Evolutionary conservation across 2,888 invertebrate genomes (phyloP), one percentile per base, ranked within the genome.

Genomic region (Volucella inflata): DNA sequence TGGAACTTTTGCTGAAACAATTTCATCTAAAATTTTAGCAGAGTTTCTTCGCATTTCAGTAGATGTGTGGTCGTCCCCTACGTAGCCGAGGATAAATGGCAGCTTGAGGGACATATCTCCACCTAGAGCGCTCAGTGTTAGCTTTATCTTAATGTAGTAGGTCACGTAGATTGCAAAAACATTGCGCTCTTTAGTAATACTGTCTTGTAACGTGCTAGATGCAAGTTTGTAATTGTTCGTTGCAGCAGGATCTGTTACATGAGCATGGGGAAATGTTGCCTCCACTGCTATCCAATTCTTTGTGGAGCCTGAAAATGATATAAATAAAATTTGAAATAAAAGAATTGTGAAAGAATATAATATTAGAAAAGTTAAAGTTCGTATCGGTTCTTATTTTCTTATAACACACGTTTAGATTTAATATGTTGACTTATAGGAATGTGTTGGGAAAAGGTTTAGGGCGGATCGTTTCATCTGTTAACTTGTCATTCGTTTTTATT

Each of bases 211-310:
- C 16, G 88, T 88, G 81, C 89, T 89, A 8, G 89, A 89, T 42
- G 89, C 89, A n/a, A 89, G 87, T 83, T 88, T 88, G 51, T 87
- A 89, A 21, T 84, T 87, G 60, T 79, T 87, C 62, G 87, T 78
- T 65, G 87, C 46, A 30, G 77, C 53, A 10, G 84, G 72, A n/a
- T 87, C 87, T n/a, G 87, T 64, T 17, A 83, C 71, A 10, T 82
- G 85, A 0, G 60, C 70, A 51, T 95, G 95, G n/a, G 95, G 95
- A 90, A 95, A 95, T 0, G 95, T 95, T 88, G 96, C 96, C 91
- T 97, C 96, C 8, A 96, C 93, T 0, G 97, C 97, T 87, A 96
- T 96, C 97, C 96, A 97, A 91, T 96, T 96, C 92, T 96, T 96
- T 36, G 96, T 96, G 9, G 95, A 94, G 55, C 96, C 95, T 93